These are phyloP conservation scores for Lymantria monacha DNA, from an alignment of 2,888 invertebrate species.

Conservation along the genomic window DNA sequence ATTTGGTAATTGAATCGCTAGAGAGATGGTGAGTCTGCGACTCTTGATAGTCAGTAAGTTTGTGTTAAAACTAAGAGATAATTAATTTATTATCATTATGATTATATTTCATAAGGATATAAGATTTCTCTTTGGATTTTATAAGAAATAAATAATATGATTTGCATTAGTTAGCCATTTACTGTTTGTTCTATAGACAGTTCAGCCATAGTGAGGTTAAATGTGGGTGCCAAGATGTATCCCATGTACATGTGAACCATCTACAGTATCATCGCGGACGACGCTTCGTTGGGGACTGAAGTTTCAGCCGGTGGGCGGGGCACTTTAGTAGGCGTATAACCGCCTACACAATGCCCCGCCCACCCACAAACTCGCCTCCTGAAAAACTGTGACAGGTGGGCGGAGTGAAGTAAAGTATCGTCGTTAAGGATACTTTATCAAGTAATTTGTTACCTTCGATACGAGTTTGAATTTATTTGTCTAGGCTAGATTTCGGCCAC, in stretches of 20 bases:
- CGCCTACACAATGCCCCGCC: conserved; percentile 53
- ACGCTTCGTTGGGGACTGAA: conserved; percentile 69
- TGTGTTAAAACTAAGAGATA: too few relatives aligned
- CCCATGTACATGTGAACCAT: conserved; percentile 8
- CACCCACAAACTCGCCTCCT: conserved; percentile 50
- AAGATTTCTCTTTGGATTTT: too few relatives aligned
- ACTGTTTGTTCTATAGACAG: background rate
- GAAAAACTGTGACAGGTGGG: conserved; percentile 76
- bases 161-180: too few relatives aligned
- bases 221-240: background rate
- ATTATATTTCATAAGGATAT: too few relatives aligned
- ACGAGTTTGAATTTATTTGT: conserved; percentile 67
- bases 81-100: too few relatives aligned
- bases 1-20: too few relatives aligned
- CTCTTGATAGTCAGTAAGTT: too few relatives aligned
- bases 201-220: background rate
- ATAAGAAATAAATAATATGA: too few relatives aligned
- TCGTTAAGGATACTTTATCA: conserved; percentile 78
- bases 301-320: conserved; percentile 67
- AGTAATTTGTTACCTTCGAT: conserved; percentile 78
- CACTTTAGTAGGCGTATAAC: conserved; percentile 53
- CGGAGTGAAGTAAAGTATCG: conserved; percentile 65
- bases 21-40: too few relatives aligned
- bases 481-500: conserved; percentile 21
- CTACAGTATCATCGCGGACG: conserved; percentile 59